Percentiles rank a stretch among this genome's conserved stretches.
Evolutionary conservation across 2,797 vertebrate species (phyloP).

Genomic region (Basileuterus tristriatus): DNA sequence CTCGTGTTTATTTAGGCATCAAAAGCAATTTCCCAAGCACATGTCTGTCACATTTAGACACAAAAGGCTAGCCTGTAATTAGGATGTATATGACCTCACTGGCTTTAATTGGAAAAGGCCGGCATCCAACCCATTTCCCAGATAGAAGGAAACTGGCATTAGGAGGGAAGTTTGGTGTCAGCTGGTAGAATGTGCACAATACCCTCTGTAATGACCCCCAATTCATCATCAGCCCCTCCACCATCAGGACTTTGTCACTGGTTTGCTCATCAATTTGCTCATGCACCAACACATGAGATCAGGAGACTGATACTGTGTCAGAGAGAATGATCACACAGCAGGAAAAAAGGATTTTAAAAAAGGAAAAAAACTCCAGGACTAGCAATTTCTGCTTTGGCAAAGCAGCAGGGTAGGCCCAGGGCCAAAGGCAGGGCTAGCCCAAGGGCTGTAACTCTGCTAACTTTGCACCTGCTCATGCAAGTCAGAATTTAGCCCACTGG

Average conservation of each 20-base stretch:
- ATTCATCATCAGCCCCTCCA: slow-evolving; percentile 45
- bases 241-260: slow-evolving; percentile 62
- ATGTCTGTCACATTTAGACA: slow-evolving; percentile 68
- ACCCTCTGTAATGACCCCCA: slow-evolving; percentile 32
- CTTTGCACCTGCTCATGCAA: not conserved
- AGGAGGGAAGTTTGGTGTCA: slow-evolving; percentile 60
- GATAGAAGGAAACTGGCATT: slow-evolving; percentile 48
- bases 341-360: not conserved
- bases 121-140: slow-evolving; percentile 55
- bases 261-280: slow-evolving; percentile 57
- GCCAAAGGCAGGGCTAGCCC: not conserved
- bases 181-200: slow-evolving; percentile 35
- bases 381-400: not conserved
- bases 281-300: slow-evolving; percentile 23
- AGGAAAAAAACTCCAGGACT: fast-evolving
- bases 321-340: not conserved
- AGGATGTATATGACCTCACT: slow-evolving; percentile 62
- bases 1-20: slow-evolving; percentile 53
- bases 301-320: slow-evolving; percentile 28
- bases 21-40: slow-evolving; percentile 64
- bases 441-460: not conserved
- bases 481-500: not conserved
- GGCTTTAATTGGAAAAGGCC: slow-evolving; percentile 68
- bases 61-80: slow-evolving; percentile 64
- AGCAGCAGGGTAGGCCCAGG: not conserved